A percentile compares a stretch with the other conserved stretches of the same genome.
Evolutionary conservation across 2,888 invertebrate species (phyloP).

Genomic region (Andrena bucephala): DNA sequence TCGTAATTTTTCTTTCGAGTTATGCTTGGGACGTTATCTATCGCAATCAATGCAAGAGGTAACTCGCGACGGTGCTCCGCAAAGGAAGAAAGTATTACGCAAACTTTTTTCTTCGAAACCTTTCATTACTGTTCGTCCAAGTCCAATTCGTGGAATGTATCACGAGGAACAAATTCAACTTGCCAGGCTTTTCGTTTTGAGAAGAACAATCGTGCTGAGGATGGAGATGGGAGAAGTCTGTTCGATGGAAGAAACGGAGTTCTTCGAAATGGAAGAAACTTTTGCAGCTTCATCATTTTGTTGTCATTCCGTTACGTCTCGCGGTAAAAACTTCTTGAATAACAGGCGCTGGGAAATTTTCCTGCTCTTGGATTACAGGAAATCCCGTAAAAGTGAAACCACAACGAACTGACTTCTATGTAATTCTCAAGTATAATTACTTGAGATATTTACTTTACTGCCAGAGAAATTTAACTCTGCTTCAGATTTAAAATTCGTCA

Average conservation of each 20-base stretch:
- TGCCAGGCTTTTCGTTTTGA: not conserved
- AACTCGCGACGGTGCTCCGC: not conserved
- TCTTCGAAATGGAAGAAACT: constrained; percentile 3
- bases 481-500: no score
- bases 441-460: not conserved
- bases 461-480: not conserved
- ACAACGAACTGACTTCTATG: not conserved
- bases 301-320: not conserved
- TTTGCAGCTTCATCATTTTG: not conserved
- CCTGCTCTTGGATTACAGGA: not conserved
- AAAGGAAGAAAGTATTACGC: not conserved
- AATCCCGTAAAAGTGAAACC: not conserved
- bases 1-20: not conserved
- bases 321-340: not conserved
- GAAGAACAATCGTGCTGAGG: not conserved
- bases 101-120: not conserved
- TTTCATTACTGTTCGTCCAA: not conserved
- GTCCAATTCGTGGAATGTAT: not conserved
- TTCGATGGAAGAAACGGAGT: not conserved
- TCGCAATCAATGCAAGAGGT: not conserved
- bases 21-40: not conserved
- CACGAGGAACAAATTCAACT: constrained; percentile 7
- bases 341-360: not conserved
- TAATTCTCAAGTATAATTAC: not conserved
- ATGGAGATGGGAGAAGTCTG: not conserved